Base-by-base conservation (phyloP, 2,113 vertebrate genomes). In the Oryzias javanicus region DNA sequence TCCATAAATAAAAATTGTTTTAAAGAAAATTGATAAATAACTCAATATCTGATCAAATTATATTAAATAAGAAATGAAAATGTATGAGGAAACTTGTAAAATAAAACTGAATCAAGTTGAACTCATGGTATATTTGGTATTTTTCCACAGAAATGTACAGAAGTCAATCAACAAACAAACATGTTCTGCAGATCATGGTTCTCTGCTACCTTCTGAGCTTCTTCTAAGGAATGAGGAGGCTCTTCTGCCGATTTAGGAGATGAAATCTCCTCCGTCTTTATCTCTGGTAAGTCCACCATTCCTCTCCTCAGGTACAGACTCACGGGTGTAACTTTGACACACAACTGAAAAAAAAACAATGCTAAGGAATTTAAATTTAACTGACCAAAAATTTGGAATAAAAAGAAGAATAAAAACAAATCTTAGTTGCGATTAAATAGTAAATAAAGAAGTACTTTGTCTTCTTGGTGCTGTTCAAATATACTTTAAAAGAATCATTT, bases 301-400 rank as follows among this genome's bases (percentile, higher is more conserved):
- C 77, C 85, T 2, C 82, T 67, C 25, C 88, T 88, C 35, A 96
- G 16, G 56, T 96, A 97, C 13, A 94, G 81, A 53, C 89, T 89
- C 16, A 89, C 89, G 22, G 92, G 93, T 50, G 87, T 94, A 67
- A 92, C 69, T 8, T 88, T 80, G 42, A 54, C 24, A 58, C 92
- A 93, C 17, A 89, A 75, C 96, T 97, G 70, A 44, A 68, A 25
- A 66, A 45, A 25, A 25, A 15, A 46, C 17, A 59, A 14, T 45
- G 6, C 8, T 35, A 35, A 12, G 35, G 2, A 35, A 8, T 35
- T 35, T 35, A 35, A 13, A 35, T 12, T 35, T 35, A 35, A 35
- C 7, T 35, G 8, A 10, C 29, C 10, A 7, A 10, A 3, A 12
- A 12, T 12, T 29, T 7, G 8, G 10, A 3, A 12, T 10, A 12